phyloP scores from a whole-genome alignment of 2,113 vertebrate species.

The Cricetomys ansorgei region DNA sequence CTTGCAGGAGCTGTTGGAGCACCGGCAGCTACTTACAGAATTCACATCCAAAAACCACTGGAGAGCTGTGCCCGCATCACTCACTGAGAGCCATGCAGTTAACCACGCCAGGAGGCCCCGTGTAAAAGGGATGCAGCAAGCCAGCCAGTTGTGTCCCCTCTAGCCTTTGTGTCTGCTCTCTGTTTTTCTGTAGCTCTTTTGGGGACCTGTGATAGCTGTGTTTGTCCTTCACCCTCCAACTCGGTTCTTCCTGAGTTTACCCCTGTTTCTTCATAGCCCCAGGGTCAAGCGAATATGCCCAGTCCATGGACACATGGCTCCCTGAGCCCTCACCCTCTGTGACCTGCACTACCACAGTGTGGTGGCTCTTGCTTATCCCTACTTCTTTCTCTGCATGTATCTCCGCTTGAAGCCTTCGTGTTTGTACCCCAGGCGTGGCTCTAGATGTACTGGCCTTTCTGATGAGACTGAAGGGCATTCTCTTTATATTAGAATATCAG shows the following conservation, averaged over 20 bases:
- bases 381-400: too few relatives aligned
- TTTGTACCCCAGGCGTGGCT: too few relatives aligned
- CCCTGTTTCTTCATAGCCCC: background rate
- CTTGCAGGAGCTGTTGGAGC: background rate
- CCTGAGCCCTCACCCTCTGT: background rate
- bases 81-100: background rate
- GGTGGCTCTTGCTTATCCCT: background rate
- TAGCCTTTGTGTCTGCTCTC: background rate
- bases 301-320: background rate
- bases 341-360: background rate
- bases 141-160: background rate
- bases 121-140: background rate
- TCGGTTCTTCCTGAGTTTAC: background rate
- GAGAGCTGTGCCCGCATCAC: background rate
- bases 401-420: too few relatives aligned
- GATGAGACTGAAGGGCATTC: background rate
- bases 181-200: background rate
- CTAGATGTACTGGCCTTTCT: background rate
- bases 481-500: background rate
- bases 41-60: background rate
- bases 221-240: background rate
- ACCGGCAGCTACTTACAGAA: background rate
- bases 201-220: background rate
- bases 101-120: background rate
- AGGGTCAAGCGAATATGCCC: background rate